phyloP scores from a whole-genome alignment of 2,888 invertebrate genomes.

The Sinohyriopsis cumingii region DNA sequence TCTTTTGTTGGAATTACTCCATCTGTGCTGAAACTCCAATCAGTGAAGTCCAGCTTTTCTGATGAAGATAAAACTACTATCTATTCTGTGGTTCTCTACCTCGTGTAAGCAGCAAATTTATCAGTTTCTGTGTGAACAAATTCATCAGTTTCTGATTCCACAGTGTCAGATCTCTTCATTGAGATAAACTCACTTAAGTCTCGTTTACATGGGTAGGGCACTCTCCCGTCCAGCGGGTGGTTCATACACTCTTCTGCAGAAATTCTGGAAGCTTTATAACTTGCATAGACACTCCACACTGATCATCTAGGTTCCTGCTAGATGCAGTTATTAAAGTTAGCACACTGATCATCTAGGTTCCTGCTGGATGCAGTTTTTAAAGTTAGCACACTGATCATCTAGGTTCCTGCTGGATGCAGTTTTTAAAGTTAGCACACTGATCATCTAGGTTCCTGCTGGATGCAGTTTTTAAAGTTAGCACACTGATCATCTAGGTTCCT shows the following conservation, averaged over 20 bases:
- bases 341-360: conserved; percentile 23
- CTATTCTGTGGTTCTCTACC: conserved; percentile 23
- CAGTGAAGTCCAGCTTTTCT: conserved; percentile 31
- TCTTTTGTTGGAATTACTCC: conserved; percentile 63
- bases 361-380: no score
- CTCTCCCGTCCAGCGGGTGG: conserved; percentile 31
- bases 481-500: no score
- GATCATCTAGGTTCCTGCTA: conserved; percentile 83
- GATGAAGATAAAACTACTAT: not conserved
- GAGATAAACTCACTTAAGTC: conserved; percentile 5
- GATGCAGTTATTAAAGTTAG: conserved; percentile 55
- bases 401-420: no score
- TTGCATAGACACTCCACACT: conserved; percentile 82
- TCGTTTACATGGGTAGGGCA: conserved; percentile 15
- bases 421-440: no score
- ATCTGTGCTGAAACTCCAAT: conserved; percentile 65
- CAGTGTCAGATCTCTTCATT: conserved; percentile 1
- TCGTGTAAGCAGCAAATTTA: conserved; percentile 40
- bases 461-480: no score
- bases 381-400: no score
- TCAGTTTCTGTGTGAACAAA: conserved; percentile 44
- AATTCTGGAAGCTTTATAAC: conserved; percentile 86
- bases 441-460: no score
- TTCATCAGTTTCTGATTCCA: conserved; percentile 27
- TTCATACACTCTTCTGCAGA: conserved; percentile 39